phyloP scores from a whole-genome alignment of 2,113 vertebrate species.

The Peucedramus taeniatus region DNA sequence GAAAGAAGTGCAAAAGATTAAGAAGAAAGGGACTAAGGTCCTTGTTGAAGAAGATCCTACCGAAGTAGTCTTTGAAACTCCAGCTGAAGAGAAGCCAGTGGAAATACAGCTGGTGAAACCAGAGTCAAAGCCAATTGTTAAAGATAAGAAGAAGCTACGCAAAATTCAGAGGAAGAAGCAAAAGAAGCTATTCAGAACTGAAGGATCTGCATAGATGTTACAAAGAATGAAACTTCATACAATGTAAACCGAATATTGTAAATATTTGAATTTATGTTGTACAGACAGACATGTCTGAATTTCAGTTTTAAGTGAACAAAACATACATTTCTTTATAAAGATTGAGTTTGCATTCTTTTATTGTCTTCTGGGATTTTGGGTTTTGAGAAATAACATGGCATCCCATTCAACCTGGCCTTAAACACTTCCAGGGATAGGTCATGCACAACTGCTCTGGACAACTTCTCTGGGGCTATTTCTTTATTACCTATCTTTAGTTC shows the following conservation, averaged over 20 bases:
- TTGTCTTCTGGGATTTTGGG: background rate
- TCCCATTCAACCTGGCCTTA: background rate
- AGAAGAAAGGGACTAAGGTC: constrained; percentile 74
- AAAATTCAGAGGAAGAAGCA: constrained; percentile 83
- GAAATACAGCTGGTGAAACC: constrained; percentile 80
- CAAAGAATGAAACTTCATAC: background rate
- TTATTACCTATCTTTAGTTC: background rate
- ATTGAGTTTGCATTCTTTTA: background rate
- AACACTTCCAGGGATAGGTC: background rate
- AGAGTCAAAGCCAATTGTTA: constrained; percentile 70
- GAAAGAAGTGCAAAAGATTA: constrained; percentile 84
- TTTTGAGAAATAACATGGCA: background rate
- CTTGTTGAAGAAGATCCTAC: constrained; percentile 81
- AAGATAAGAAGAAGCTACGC: constrained; percentile 81
- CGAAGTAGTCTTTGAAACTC: constrained; percentile 84
- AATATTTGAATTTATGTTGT: constrained; percentile 22
- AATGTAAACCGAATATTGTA: constrained; percentile 18
- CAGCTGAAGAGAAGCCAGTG: constrained; percentile 78
- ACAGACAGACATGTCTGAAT: background rate
- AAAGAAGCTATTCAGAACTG: constrained; percentile 57
- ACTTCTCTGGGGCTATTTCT: background rate
- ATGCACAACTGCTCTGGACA: background rate
- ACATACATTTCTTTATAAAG: background rate
- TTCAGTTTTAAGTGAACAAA: constrained; percentile 24
- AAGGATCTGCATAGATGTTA: constrained; percentile 35